Evolutionary conservation across 2,113 vertebrate species (phyloP).

Genomic region (Daubentonia madagascariensis): DNA sequence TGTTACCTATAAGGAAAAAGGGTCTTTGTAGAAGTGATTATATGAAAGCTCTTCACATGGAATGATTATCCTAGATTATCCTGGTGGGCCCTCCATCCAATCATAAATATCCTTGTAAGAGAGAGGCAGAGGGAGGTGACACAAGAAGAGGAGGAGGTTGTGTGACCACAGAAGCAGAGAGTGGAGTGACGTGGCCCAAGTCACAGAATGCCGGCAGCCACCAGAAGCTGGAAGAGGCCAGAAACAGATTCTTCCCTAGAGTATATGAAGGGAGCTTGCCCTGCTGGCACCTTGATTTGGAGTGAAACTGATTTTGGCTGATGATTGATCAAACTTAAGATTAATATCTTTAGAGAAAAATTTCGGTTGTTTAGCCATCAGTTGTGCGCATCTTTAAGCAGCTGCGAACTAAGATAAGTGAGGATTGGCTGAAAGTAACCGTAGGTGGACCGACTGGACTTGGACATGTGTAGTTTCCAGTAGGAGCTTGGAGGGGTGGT

Average conservation of each 20-base stretch:
- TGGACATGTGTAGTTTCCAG: no score
- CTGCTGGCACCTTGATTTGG: neutral
- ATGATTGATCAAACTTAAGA: no score
- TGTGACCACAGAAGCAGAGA: neutral
- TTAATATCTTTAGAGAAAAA: neutral
- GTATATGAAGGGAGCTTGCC: neutral
- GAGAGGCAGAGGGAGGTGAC: neutral
- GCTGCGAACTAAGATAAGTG: no score
- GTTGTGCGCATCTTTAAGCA: no score
- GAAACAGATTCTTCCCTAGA: neutral
- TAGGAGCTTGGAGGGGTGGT: no score
- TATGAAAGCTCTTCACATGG: neutral
- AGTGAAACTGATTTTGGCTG: neutral
- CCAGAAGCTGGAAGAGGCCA: neutral
- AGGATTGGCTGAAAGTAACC: no score
- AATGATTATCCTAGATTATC: neutral
- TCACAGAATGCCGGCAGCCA: neutral
- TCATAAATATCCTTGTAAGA: neutral
- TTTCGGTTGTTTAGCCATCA: neutral
- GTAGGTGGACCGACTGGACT: no score
- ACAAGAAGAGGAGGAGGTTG: neutral
- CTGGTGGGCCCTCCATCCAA: neutral
- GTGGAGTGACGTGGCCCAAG: neutral
- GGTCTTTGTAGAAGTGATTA: neutral
- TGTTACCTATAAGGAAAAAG: neutral